Conservation (phyloP, 2,113 vertebrate species). For the Istiophorus platypterus region DNA sequence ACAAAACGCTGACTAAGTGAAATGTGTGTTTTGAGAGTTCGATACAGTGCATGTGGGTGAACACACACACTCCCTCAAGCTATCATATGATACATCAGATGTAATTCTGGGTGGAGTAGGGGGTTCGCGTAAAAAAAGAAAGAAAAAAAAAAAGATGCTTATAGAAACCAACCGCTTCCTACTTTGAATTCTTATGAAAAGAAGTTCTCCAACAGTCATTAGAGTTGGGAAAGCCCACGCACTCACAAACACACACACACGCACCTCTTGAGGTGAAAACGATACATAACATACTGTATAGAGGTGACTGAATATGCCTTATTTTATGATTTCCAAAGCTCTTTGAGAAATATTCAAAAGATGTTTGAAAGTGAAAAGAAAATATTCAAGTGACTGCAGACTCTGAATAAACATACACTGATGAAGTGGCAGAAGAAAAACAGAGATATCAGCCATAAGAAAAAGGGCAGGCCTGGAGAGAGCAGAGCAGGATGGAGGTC, state of each 20-base stretch:
- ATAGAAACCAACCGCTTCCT: constrained; percentile 74
- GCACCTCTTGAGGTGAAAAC: background rate
- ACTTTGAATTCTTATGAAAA: constrained; percentile 61
- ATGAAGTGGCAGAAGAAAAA: constrained; percentile 3
- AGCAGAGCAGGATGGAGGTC: constrained; percentile 55
- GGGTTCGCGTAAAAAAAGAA: constrained; percentile 40
- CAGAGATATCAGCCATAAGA: constrained; percentile 16
- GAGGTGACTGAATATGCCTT: constrained; percentile 2
- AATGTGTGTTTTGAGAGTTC: background rate
- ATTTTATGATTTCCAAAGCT: constrained; percentile 1
- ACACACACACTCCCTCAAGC: constrained; percentile 11
- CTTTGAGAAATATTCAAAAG: constrained; percentile 19
- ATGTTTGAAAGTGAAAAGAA: background rate
- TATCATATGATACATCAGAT: constrained; percentile 54
- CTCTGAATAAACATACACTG: background rate
- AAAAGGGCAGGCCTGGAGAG: constrained; percentile 24
- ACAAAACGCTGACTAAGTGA: constrained; percentile 11
- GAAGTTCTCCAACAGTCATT: constrained; percentile 42
- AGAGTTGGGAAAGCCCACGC: constrained; percentile 47
- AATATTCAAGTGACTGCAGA: background rate
- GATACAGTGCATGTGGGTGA: background rate
- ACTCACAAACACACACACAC: background rate
- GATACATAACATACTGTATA: constrained; percentile 10
- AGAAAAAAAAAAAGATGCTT: constrained; percentile 21
- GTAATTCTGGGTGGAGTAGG: constrained; percentile 21